A percentile compares a stretch with the other conserved stretches of the same genome.
Conservation (phyloP, 2,888 invertebrate genomes). For the Eupithecia vulgata region DNA sequence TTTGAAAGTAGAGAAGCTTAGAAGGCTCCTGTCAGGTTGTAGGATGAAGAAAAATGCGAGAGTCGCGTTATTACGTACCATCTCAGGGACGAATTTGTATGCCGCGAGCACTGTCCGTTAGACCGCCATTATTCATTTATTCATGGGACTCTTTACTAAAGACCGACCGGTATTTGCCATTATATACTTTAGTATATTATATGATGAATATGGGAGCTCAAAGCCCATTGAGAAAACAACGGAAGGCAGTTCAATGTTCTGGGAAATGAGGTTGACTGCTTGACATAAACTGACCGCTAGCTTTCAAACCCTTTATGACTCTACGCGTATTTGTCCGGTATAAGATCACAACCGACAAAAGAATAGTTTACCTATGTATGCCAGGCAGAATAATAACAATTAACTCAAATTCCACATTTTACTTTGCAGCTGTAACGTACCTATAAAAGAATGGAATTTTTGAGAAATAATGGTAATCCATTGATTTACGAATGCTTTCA, state of each 20-base stretch:
- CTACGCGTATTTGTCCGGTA: constrained; percentile 6
- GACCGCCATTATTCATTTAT: constrained; percentile 80
- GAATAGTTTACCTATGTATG: neutral
- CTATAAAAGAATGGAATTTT: neutral
- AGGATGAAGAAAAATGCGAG: constrained; percentile 74
- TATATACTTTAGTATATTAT: constrained; percentile 53
- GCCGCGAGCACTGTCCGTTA: constrained; percentile 70
- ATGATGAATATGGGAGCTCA: constrained; percentile 44
- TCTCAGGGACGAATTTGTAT: constrained; percentile 77
- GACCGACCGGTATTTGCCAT: constrained; percentile 58
- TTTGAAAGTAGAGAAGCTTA: constrained; percentile 36
- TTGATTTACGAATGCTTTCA: neutral
- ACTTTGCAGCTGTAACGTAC: neutral
- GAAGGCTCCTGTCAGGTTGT: constrained; percentile 64
- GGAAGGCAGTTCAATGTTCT: constrained; percentile 37
- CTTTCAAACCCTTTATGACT: constrained; percentile 13
- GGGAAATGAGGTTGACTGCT: constrained; percentile 33
- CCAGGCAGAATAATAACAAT: neutral
- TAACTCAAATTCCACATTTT: neutral
- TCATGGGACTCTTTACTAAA: constrained; percentile 73
- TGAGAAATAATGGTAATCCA: neutral
- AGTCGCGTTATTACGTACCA: constrained; percentile 71
- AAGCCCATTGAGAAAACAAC: constrained; percentile 44
- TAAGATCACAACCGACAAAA: neutral
- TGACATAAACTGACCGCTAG: constrained; percentile 32